These are phyloP conservation scores for Burhinus oedicnemus DNA, from an alignment of 2,113 vertebrate species.

Conservation along the genomic window DNA sequence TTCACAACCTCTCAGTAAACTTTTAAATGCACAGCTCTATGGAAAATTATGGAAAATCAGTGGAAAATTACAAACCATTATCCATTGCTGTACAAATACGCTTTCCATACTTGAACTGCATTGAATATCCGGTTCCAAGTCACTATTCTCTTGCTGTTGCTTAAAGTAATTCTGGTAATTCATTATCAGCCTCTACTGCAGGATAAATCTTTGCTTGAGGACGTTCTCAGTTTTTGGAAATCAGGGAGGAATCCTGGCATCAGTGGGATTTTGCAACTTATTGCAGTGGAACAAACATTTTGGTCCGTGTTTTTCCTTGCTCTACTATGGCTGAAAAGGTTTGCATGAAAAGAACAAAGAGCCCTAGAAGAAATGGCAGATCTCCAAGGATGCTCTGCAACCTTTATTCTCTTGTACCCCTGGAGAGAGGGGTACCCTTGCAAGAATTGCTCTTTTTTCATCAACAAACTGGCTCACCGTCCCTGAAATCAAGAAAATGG, in stretches of 20 bases:
- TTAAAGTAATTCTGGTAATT: not conserved
- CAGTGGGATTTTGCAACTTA: not conserved
- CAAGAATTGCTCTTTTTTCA: not conserved
- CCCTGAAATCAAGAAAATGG: not conserved
- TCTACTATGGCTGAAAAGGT: not conserved
- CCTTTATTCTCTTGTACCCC: not conserved
- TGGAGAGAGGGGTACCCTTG: not conserved
- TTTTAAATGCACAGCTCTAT: not conserved
- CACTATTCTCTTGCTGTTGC: not conserved
- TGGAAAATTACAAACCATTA: conserved; percentile 17
- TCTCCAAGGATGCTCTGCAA: not conserved
- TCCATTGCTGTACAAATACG: not conserved
- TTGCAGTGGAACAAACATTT: not conserved
- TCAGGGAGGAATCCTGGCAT: not conserved
- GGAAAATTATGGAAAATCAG: not conserved
- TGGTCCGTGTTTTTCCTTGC: not conserved
- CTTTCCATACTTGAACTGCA: not conserved
- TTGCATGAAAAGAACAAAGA: not conserved
- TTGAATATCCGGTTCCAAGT: not conserved
- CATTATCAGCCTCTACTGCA: not conserved
- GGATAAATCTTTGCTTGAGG: not conserved
- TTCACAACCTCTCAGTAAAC: not conserved
- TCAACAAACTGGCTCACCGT: not conserved
- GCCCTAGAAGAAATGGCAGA: not conserved
- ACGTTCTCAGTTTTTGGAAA: not conserved